These are phyloP conservation scores for Crocidura indochinensis DNA, from an alignment of 2,797 vertebrate genomes.

Conservation along the genomic window DNA sequence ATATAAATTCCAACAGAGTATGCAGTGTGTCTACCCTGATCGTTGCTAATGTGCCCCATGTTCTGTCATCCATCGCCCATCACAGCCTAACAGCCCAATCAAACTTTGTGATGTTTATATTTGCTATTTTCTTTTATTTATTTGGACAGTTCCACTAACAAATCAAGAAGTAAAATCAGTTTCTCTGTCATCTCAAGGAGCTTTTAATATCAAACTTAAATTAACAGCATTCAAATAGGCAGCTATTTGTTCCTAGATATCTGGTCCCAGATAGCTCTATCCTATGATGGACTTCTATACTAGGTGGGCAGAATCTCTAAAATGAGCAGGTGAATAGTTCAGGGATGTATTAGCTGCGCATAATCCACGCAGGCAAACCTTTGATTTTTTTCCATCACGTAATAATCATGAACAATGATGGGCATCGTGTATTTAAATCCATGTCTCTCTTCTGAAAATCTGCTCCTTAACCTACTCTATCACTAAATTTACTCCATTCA, in stretches of 20 bases:
- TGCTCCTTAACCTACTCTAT: conserved; percentile 12
- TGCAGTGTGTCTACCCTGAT: fast-evolving
- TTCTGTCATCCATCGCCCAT: background rate
- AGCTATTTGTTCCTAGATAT: background rate
- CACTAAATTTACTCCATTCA: conserved; percentile 37
- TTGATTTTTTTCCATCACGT: conserved; percentile 22
- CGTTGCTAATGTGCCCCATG: fast-evolving
- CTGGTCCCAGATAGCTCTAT: background rate
- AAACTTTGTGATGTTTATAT: background rate
- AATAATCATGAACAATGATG: conserved; percentile 37
- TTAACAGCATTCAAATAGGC: conserved; percentile 21
- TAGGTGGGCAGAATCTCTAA: background rate
- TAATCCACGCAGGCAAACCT: background rate
- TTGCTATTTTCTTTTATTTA: background rate
- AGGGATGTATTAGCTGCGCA: background rate
- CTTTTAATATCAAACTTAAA: background rate
- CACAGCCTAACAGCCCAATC: too few relatives aligned
- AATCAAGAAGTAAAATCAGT: background rate
- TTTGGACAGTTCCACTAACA: background rate
- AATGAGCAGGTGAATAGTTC: conserved; percentile 34
- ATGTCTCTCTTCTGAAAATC: background rate
- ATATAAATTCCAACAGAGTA: background rate
- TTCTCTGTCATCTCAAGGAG: background rate
- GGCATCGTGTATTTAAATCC: background rate
- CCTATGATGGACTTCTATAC: conserved; percentile 29